Percentiles rank a stretch among this genome's conserved stretches.
Evolutionary conservation across 2,888 invertebrate species (phyloP).

Genomic region (Torymus tubicola): DNA sequence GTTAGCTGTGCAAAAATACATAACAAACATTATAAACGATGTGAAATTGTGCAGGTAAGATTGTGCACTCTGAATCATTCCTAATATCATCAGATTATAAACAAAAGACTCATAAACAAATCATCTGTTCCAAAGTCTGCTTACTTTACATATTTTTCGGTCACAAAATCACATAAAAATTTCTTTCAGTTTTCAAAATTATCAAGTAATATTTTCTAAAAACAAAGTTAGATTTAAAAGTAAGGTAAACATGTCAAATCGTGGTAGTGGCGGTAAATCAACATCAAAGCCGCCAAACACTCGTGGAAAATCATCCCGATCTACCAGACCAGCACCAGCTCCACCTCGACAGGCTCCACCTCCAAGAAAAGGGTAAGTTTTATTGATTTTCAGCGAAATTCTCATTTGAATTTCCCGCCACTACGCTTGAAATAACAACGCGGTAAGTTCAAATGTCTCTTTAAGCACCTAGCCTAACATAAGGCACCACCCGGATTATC

Average conservation of each 20-base stretch:
- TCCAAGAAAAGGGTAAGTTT: conserved; percentile 30
- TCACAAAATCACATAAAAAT: conserved; percentile 8
- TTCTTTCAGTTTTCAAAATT: neutral
- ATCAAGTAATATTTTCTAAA: too few relatives aligned
- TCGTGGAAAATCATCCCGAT: neutral
- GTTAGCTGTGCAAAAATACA: too few relatives aligned
- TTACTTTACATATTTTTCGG: neutral
- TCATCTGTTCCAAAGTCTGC: neutral
- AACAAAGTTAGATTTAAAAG: too few relatives aligned
- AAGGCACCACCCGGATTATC: neutral
- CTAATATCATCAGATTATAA: conserved; percentile 13
- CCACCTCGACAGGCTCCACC: conserved; percentile 1
- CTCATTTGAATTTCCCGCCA: conserved; percentile 30
- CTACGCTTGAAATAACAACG: neutral
- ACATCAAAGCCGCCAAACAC: neutral
- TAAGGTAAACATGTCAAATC: neutral
- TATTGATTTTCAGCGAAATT: too few relatives aligned
- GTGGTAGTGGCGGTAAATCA: neutral
- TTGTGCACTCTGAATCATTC: conserved; percentile 19
- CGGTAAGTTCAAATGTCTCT: conserved; percentile 31
- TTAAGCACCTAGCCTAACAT: neutral
- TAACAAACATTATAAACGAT: too few relatives aligned
- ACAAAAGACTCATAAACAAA: conserved; percentile 34
- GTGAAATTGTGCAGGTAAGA: too few relatives aligned
- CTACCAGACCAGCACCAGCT: neutral